A percentile compares a stretch with the other conserved stretches of the same genome.
phyloP scores from a whole-genome alignment of 2,888 invertebrate species.

The Apantesis nais region DNA sequence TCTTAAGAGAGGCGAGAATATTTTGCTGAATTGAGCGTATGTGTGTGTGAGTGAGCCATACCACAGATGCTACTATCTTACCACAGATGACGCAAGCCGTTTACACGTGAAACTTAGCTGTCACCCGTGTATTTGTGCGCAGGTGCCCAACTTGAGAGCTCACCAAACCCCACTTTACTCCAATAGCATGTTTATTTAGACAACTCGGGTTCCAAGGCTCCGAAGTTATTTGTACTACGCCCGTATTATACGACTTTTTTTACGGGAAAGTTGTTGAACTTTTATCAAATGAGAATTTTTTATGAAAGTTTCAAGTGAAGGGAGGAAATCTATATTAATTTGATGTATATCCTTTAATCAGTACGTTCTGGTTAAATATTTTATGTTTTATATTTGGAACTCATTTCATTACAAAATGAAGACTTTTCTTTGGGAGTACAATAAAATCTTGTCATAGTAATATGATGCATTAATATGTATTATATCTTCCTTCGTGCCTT shows the following conservation, averaged over 20 bases:
- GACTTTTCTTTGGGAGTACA: neutral
- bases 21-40: neutral
- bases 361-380: neutral
- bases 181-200: constrained; percentile 41
- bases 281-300: constrained; percentile 26
- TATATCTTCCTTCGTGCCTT: too few relatives aligned
- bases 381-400: neutral
- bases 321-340: constrained; percentile 3
- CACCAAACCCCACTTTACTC: constrained; percentile 5
- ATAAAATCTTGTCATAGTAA: neutral
- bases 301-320: neutral
- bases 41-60: neutral
- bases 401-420: neutral
- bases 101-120: constrained; percentile 21
- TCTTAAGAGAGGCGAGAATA: neutral
- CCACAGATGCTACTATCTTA: neutral
- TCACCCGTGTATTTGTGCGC: constrained; percentile 16
- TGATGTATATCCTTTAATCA: constrained; percentile 1
- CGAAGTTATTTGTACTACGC: constrained; percentile 41
- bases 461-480: too few relatives aligned
- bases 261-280: constrained; percentile 19
- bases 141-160: constrained; percentile 8
- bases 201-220: constrained; percentile 19
- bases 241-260: constrained; percentile 41
- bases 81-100: constrained; percentile 10